Base-by-base conservation (phyloP, 2,113 vertebrate genomes). In the Pedionomus torquatus region DNA sequence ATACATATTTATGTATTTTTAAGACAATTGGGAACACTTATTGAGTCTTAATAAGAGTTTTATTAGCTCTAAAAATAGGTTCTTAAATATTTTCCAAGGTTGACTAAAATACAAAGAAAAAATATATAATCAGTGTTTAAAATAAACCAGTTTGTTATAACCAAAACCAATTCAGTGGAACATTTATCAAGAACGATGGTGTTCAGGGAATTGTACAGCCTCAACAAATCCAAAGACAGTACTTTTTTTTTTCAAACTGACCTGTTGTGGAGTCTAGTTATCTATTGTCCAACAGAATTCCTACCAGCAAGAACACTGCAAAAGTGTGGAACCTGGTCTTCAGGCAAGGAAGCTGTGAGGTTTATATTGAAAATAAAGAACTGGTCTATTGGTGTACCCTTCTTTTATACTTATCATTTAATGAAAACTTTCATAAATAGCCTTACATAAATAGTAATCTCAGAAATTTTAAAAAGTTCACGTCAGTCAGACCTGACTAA, bases 41-140 rank as follows among this genome's bases (percentile, higher is more conserved):
- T 37, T 94, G 77, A 66, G 78, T 91, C 66, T 89, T 96, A 90
- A 16, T 61, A 96, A 96, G 91, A 89, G 83, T 97, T 97, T 95
- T 96, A 95, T 92, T 96, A 92, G 30, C 35, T 94, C 93, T 93
- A 91, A 97, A 95, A 97, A 94, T 96, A 97, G 76, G 91, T 79
- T 90, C 71, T 91, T 90, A 96, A 94, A 96, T 87, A 85, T 96
- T 94, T 94, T 94, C 87, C 83, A 93, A 89, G 52, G 46, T 93
- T 58, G 74, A 76, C 4, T 49, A 95, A 95, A 96, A 89, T 88
- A 90, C 75, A 96, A 94, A 96, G 93, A 92, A 80, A 87, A 93
- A 94, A 84, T 94, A 86, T 43, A 85, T 92, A 89, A 81, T 72
- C 93, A 84, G 68, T 84, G 44, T 94, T 87, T 61, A 95, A 95